phyloP scores from a whole-genome alignment of 1,140 invertebrate species.

The Arctopsyche grandis region DNA sequence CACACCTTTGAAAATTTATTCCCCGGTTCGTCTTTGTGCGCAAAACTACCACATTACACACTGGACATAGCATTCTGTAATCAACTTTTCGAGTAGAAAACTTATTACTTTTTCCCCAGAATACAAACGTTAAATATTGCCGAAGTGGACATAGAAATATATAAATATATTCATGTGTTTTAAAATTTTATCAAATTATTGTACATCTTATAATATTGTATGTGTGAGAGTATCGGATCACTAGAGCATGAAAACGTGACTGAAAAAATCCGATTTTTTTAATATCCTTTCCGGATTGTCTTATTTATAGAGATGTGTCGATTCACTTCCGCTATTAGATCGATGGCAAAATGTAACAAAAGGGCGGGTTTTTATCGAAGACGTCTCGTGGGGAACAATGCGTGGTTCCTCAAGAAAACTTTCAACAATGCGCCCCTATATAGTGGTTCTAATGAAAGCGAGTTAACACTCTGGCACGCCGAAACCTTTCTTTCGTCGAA shows the following conservation, averaged over 20 bases:
- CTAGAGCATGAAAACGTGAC: not conserved
- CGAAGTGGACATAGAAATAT: not conserved
- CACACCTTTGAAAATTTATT: not conserved
- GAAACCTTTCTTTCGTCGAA: conserved; percentile 16
- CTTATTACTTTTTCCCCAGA: not conserved
- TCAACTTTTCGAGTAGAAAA: conserved; percentile 42
- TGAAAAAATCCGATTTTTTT: not conserved
- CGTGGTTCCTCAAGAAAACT: conserved; percentile 37
- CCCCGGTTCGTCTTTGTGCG: not conserved
- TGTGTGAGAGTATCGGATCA: no score
- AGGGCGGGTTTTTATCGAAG: conserved; percentile 16
- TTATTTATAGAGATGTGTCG: conserved; percentile 32
- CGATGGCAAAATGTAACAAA: conserved; percentile 18
- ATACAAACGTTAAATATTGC: not conserved
- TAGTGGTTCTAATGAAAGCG: not conserved
- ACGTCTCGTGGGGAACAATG: conserved; percentile 24
- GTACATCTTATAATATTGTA: no score
- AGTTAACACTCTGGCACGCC: conserved; percentile 2
- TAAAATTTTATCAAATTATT: no score
- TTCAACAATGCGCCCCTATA: conserved; percentile 43
- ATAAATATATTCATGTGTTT: not conserved
- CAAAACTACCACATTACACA: not conserved
- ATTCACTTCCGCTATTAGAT: conserved; percentile 38
- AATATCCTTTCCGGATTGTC: conserved; percentile 23
- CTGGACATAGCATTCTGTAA: conserved; percentile 30